phyloP scores from a whole-genome alignment of 2,113 vertebrate species.

The Colius striatus region DNA sequence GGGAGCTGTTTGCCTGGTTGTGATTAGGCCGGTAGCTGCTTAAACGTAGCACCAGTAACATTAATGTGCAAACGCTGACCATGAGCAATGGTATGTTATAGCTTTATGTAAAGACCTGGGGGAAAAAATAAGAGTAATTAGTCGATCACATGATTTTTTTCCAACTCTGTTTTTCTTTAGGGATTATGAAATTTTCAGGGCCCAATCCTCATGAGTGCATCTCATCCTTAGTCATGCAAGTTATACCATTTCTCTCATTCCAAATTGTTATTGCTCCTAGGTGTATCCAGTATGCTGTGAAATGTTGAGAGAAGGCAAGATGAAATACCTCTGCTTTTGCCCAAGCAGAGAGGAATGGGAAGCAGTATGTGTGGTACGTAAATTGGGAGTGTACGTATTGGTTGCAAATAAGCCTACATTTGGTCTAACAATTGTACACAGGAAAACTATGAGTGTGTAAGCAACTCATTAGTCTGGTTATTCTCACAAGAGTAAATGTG shows the following conservation, averaged over 20 bases:
- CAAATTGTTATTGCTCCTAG: background rate
- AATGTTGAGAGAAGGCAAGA: background rate
- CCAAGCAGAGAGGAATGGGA: background rate
- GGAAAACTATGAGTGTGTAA: fast-evolving
- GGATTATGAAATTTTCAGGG: background rate
- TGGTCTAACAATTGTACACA: background rate
- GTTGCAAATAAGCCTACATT: background rate
- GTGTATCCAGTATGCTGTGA: background rate
- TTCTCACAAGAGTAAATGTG: too few relatives aligned
- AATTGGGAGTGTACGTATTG: fast-evolving
- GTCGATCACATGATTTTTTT: background rate
- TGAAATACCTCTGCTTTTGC: background rate
- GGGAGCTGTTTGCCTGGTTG: background rate
- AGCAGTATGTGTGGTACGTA: background rate
- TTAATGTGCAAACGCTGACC: fast-evolving
- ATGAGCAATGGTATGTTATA: fast-evolving
- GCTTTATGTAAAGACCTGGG: too few relatives aligned
- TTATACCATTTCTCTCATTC: background rate
- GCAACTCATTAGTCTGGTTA: background rate
- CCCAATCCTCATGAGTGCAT: background rate
- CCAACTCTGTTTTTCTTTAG: background rate
- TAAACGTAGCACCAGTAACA: fast-evolving
- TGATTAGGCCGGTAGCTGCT: too few relatives aligned
- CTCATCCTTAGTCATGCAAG: background rate
- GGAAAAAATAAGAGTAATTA: background rate